Conservation (phyloP, 1,140 invertebrate genomes). For the Anthonomus grandis region DNA sequence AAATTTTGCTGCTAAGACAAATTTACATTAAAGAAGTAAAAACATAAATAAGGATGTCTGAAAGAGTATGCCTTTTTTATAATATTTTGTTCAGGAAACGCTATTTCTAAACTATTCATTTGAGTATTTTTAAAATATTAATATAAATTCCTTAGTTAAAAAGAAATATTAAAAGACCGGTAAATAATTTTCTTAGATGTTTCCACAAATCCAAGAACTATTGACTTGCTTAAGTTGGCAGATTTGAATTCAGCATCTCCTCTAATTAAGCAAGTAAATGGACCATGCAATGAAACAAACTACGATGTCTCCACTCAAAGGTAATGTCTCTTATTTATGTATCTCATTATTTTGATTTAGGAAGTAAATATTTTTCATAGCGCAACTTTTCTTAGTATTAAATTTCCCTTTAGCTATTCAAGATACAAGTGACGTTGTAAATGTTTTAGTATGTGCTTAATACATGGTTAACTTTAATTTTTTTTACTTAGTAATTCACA, state of each 20-base stretch:
- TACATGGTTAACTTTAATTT: too few species aligned
- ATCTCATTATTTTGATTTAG: too few species aligned
- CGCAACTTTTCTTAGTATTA: too few species aligned
- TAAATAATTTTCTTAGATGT: constrained; percentile 3
- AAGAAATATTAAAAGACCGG: neutral
- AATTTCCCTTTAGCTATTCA: too few species aligned
- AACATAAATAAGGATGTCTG: too few species aligned
- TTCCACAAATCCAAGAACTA: neutral
- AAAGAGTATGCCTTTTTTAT: neutral
- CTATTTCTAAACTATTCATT: neutral
- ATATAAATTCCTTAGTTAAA: neutral
- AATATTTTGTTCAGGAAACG: neutral
- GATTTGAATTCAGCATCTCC: constrained; percentile 1
- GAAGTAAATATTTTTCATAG: too few species aligned
- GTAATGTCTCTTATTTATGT: too few species aligned
- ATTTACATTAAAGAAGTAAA: too few species aligned
- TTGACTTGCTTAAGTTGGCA: constrained; percentile 6
- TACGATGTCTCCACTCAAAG: neutral
- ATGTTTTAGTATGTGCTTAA: too few species aligned
- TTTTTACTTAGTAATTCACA: too few species aligned
- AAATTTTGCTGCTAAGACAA: too few species aligned
- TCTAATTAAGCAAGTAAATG: neutral
- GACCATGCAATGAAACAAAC: constrained; percentile 5
- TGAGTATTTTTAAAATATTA: neutral
- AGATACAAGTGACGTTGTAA: too few species aligned